These are phyloP conservation scores for Nomia melanderi DNA, from an alignment of 1,140 invertebrate genomes.

Conservation along the genomic window DNA sequence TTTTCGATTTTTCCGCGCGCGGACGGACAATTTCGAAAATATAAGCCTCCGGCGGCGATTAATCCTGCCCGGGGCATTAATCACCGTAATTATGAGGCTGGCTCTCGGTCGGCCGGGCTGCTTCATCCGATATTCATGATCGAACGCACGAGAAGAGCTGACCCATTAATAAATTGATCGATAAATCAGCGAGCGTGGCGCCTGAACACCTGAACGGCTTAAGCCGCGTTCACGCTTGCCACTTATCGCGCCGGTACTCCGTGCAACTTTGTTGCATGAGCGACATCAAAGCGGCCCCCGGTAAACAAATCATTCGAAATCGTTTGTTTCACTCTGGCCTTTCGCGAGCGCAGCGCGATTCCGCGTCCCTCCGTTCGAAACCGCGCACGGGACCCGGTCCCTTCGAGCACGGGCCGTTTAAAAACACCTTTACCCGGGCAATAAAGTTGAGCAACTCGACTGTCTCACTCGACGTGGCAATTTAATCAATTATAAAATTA, in stretches of 20 bases:
- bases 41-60: conserved; percentile 12
- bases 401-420: no score
- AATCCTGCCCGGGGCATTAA: conserved; percentile 45
- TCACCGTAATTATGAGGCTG: conserved; percentile 52
- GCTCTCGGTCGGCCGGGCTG: conserved; percentile 38
- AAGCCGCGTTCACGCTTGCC: neutral
- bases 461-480: no score
- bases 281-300: neutral
- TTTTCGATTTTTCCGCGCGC: conserved; percentile 16
- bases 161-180: conserved; percentile 65
- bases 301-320: conserved; percentile 4
- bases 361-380: no score
- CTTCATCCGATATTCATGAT: conserved; percentile 63
- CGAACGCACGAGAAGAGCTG: conserved; percentile 53
- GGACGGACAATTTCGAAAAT: conserved; percentile 16
- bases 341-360: no score
- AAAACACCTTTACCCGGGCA: no score
- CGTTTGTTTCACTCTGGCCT: neutral
- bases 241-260: neutral
- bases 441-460: no score
- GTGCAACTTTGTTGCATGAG: neutral
- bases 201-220: conserved; percentile 28
- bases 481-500: no score
- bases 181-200: conserved; percentile 55
- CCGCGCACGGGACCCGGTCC: no score